Percentiles rank a stretch among this genome's conserved stretches.
Conservation (phyloP, 2,888 invertebrate genomes). For the Didymodactylos carnosus region DNA sequence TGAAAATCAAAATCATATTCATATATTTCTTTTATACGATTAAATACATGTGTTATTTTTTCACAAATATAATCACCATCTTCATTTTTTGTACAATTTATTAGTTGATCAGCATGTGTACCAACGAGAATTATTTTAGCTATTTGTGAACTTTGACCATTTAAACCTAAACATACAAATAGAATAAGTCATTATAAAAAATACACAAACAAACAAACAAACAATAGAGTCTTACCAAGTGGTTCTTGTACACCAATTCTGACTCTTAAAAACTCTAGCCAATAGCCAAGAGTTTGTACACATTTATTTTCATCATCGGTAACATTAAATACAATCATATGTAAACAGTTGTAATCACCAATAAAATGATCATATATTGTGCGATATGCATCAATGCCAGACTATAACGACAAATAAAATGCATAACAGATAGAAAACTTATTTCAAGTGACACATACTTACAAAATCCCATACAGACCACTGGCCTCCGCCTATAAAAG, state of each 20-base stretch:
- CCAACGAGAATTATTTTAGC: constrained; percentile 44
- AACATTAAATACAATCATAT: constrained; percentile 40
- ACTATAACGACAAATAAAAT: constrained; percentile 47
- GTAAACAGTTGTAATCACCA: constrained; percentile 43
- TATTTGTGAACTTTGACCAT: constrained; percentile 40
- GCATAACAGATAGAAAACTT: no score
- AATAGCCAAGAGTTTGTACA: constrained; percentile 22
- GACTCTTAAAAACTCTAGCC: constrained; percentile 24
- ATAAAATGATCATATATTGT: constrained; percentile 52
- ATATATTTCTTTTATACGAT: constrained; percentile 20
- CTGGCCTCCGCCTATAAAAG: constrained; percentile 42
- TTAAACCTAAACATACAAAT: constrained; percentile 37
- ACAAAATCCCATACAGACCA: constrained; percentile 35
- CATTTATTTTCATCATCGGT: background rate
- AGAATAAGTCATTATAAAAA: no score
- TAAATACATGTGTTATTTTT: constrained; percentile 39
- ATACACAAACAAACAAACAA: background rate
- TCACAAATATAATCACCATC: constrained; percentile 43
- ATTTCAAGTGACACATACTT: background rate
- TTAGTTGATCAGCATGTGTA: constrained; percentile 43
- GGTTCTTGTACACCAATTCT: constrained; percentile 17
- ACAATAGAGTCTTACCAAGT: background rate
- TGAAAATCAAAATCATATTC: constrained; percentile 40
- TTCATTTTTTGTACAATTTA: constrained; percentile 37
- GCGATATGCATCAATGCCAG: constrained; percentile 51